phyloP scores from a whole-genome alignment of 2,888 invertebrate species.

The Doris montereyensis region DNA sequence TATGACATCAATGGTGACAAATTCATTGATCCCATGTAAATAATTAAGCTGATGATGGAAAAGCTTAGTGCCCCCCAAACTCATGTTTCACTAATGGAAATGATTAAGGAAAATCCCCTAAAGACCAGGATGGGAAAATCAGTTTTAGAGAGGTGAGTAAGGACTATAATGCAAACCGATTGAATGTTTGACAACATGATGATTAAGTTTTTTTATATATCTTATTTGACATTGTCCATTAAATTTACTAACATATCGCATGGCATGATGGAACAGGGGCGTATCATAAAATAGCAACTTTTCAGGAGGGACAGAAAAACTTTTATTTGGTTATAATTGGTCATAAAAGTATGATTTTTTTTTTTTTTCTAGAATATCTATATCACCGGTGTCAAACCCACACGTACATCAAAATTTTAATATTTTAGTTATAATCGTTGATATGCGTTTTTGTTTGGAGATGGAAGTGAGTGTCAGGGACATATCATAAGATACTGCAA shows the following conservation, averaged over 20 bases:
- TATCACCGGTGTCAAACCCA: not conserved
- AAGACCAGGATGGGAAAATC: constrained; percentile 77
- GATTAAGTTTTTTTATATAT: no score
- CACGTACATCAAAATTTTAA: not conserved
- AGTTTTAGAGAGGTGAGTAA: constrained; percentile 86
- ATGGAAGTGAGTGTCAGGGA: no score
- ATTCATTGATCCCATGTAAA: constrained; percentile 88
- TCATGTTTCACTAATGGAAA: constrained; percentile 92
- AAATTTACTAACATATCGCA: not conserved
- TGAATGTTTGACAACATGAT: no score
- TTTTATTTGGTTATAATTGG: not conserved
- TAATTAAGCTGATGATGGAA: constrained; percentile 99
- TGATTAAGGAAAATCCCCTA: constrained; percentile 83
- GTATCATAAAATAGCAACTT: no score
- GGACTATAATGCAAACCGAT: no score
- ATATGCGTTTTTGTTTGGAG: no score
- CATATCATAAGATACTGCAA: no score
- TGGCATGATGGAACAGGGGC: no score
- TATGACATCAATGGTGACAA: constrained; percentile 92
- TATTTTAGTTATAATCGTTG: no score
- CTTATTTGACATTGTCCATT: no score
- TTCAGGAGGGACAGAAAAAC: no score
- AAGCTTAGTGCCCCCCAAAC: constrained; percentile 95
- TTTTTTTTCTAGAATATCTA: not conserved
- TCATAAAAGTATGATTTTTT: not conserved